These are phyloP conservation scores for Panzeria rudis DNA, from an alignment of 2,888 invertebrate species.

Conservation along the genomic window DNA sequence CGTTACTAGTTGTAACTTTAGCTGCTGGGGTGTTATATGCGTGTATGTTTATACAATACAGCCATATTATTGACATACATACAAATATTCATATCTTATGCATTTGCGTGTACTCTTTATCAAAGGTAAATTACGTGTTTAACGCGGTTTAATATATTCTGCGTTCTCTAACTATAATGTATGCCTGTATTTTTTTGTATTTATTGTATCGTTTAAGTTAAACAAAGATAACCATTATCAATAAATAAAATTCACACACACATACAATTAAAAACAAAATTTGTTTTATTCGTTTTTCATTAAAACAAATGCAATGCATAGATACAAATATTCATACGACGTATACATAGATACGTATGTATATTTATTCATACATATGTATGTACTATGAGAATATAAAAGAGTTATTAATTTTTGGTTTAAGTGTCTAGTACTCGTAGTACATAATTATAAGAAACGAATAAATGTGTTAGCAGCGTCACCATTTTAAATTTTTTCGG, in stretches of 20 bases:
- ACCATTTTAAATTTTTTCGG: neutral
- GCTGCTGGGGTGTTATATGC: conserved; percentile 1
- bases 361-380: neutral
- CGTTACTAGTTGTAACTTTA: no score
- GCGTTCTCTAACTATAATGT: conserved; percentile 5
- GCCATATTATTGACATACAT: neutral
- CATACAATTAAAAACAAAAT: conserved; percentile 31
- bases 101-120: conserved; percentile 27
- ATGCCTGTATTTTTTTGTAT: neutral
- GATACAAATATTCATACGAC: neutral
- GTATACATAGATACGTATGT: neutral
- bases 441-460: neutral
- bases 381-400: no score
- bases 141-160: conserved; percentile 60
- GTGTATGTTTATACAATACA: neutral
- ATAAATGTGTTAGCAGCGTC: neutral
- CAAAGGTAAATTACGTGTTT: conserved; percentile 39
- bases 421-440: neutral
- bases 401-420: neutral
- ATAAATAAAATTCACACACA: conserved; percentile 52
- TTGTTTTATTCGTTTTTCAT: conserved; percentile 13
- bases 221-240: conserved; percentile 61
- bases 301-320: conserved; percentile 13
- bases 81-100: neutral
- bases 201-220: conserved; percentile 56